Evolutionary conservation across 2,113 vertebrate genomes (phyloP), one percentile per base, ranked within the genome.

Genomic region (Alectura lathami): DNA sequence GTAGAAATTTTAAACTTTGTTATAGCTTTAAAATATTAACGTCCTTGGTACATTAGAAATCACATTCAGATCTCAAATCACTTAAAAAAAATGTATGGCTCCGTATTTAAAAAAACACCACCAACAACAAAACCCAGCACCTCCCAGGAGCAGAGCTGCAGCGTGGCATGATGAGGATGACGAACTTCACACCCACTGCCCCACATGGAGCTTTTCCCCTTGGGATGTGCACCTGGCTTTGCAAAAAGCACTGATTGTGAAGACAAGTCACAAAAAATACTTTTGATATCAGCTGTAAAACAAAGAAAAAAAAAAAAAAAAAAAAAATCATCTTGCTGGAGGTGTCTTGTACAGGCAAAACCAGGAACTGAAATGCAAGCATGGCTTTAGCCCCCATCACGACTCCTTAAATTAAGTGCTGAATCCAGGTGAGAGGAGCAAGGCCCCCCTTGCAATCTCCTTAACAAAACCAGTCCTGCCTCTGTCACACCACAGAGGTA

Each of bases 1-100:
- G 96, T 96, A 98, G 95, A 98, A 97, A 97, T 96, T 97, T 94
- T 96, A 96, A 98, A 97, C 97, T 98, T 98, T 97, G 97, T 98
- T 97, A 98, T 97, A 98, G 94, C 93, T 98, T 98, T 98, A 97
- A 98, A 98, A 98, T 97, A 97, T 97, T 97, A 98, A 98, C 8
- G 90, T 97, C 96, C 95, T 95, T 78, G 97, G 95, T 98, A 98
- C 96, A 97, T 98, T 97, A 97, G 96, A 98, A 98, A 97, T 98
- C 98, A 97, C 97, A 98, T 97, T 98, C 98, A 97, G 97, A 96
- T 96, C 96, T 97, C 94, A 94, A 98, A 97, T 96, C 96, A 95
- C 90, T 97, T 91, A 3, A 97, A 95, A 64, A 97, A 97, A 96
- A 97, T 8, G 95, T 97, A 97, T 98, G 98, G 97, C 97, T 98